phyloP scores from a whole-genome alignment of 2,113 vertebrate species.

The Actenoides lindsayi region DNA sequence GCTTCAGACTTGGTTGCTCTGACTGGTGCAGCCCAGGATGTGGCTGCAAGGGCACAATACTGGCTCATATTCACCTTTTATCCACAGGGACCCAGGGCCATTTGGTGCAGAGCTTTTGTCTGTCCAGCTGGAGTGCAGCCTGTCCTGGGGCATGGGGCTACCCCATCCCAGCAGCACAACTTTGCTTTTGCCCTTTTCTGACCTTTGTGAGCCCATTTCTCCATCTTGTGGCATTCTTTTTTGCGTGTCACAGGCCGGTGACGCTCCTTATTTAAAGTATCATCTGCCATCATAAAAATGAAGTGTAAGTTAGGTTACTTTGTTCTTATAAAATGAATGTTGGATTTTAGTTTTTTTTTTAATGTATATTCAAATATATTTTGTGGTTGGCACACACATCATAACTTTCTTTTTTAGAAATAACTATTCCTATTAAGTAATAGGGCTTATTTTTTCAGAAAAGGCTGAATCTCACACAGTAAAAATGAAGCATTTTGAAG shows the following conservation, averaged over 20 bases:
- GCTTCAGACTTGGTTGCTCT: background rate
- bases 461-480: background rate
- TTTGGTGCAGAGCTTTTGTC: background rate
- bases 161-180: background rate
- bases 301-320: slow-evolving; percentile 65
- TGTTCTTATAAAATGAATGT: slow-evolving; percentile 1
- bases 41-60: background rate
- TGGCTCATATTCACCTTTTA: background rate
- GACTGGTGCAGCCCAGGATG: background rate
- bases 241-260: slow-evolving; percentile 64
- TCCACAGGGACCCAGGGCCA: background rate
- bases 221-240: background rate
- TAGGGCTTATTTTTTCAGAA: background rate
- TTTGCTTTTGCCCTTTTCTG: background rate
- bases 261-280: slow-evolving; percentile 73
- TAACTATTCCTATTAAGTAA: background rate
- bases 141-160: background rate
- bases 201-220: background rate
- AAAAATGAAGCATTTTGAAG: background rate
- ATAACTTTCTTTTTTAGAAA: background rate
- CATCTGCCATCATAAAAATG: slow-evolving; percentile 58
- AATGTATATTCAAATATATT: no score
- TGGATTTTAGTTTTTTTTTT: background rate
- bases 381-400: background rate
- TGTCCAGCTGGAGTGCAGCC: background rate